Base-by-base conservation (phyloP, 1,140 invertebrate species). In the Thalassaphorura encarpata region DNA sequence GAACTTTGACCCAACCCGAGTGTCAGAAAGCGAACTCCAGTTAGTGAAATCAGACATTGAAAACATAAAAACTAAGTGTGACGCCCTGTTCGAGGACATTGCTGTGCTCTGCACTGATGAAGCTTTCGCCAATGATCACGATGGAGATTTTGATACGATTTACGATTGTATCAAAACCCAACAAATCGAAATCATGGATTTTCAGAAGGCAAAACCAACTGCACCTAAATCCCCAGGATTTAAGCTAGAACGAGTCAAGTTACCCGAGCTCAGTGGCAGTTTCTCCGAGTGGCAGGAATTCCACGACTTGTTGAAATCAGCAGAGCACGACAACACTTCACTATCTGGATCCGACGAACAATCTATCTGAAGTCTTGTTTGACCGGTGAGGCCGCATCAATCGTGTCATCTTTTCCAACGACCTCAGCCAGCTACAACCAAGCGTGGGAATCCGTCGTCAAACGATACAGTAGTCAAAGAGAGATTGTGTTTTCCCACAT, bases 331-430 rank as follows among this genome's bases (percentile, higher is more conserved):
- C n/a, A n/a, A n/a, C n/a, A n/a, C n/a, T n/a, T n/a, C n/a, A n/a
- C n/a, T n/a, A n/a, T n/a, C n/a, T n/a, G n/a, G n/a, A 4, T 54
- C 21, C 24, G 43, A 54, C 13, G 13, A 55, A 19, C 49, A 53
- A 3, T 28, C 33, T 18, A 46, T 56, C 11, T 13, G 23, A 6
- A 39, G 11, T 11, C 23, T 2, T n/a, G n/a, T 27, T 18, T 56
- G 23, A 5, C 3, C 3, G 45, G 46, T 11, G 47, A 56, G 39
- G 54, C 54, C 19, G 4, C 26, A 3, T 15, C 16, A 4, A 15
- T 48, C 19, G 23, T 48, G 19, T 3, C 19, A 6, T 36, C 45
- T 18, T 52, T 33, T 29, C 6, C 5, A 19, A n/a, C 19, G 11
- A 50, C 33, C 21, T 46, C 36, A 13, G 31, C 6, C 3, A 52